Evolutionary conservation across 2,113 vertebrate genomes (phyloP).

Genomic region (Calyptommatus sinebrachiatus): DNA sequence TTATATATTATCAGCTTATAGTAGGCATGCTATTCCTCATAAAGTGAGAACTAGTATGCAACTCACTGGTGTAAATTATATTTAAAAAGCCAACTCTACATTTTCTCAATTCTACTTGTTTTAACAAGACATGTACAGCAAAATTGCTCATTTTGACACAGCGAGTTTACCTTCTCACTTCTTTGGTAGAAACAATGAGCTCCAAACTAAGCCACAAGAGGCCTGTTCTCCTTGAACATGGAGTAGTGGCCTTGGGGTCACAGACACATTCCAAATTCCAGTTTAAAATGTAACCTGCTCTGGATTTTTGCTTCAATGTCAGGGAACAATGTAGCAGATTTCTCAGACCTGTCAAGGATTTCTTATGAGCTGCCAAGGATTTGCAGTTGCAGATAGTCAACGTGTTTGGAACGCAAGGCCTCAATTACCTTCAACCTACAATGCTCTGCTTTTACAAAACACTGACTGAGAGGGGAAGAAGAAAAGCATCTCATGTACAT

Average conservation of each 20-base stretch:
- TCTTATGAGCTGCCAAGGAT: background rate
- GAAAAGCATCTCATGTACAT: background rate
- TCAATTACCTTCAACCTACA: conserved; percentile 1
- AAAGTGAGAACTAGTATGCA: too few species aligned
- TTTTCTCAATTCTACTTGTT: background rate
- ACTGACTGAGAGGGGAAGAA: background rate
- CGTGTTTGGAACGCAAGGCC: conserved; percentile 5
- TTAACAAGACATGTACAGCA: background rate
- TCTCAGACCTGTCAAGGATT: background rate
- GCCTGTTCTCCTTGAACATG: background rate
- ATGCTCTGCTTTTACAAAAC: conserved; percentile 1
- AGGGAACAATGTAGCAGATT: background rate
- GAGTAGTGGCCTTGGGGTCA: conserved; percentile 17
- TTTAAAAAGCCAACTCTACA: too few species aligned
- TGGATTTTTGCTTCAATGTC: conserved; percentile 19
- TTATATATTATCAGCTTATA: too few species aligned
- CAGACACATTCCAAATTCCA: conserved; percentile 9
- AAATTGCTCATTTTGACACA: background rate
- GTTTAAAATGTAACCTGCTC: conserved; percentile 23
- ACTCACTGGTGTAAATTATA: background rate
- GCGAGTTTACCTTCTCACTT: too few species aligned
- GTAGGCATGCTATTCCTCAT: too few species aligned
- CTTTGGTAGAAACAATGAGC: background rate
- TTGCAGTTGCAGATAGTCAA: background rate
- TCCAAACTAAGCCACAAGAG: background rate